phyloP scores from a whole-genome alignment of 2,113 vertebrate genomes.

The Limnothrissa miodon region DNA sequence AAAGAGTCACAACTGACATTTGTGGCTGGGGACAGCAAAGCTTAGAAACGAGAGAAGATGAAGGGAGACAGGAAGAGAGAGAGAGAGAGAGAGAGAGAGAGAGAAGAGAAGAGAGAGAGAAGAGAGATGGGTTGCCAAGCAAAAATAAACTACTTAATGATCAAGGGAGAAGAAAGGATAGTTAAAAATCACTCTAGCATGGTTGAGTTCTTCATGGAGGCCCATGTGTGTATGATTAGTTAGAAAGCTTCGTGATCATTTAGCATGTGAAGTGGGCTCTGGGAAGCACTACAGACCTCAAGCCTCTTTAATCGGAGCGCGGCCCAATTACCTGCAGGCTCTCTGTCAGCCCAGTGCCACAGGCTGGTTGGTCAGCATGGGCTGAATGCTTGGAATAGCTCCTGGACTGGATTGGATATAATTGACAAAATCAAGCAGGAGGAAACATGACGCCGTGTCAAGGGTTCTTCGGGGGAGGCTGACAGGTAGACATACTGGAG shows the following conservation, averaged over 20 bases:
- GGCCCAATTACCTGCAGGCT: slow-evolving; percentile 63
- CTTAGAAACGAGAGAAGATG: slow-evolving; percentile 31
- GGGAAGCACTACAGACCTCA: not conserved
- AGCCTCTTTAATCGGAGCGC: slow-evolving; percentile 45
- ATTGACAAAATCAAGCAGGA: slow-evolving; percentile 56
- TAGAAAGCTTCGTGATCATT: not conserved
- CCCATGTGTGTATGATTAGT: not conserved
- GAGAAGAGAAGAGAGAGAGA: not conserved
- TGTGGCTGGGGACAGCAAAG: slow-evolving; percentile 43
- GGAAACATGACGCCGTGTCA: slow-evolving; percentile 34
- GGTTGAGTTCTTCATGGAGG: not conserved
- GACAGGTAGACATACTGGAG: slow-evolving; percentile 38
- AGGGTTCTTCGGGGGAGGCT: slow-evolving; percentile 34
- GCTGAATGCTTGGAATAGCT: slow-evolving; percentile 64
- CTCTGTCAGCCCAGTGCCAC: slow-evolving; percentile 53
- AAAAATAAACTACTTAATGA: not conserved
- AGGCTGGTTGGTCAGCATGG: slow-evolving; percentile 50
- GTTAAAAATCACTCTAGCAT: not conserved
- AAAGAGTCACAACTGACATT: slow-evolving; percentile 56
- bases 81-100: not conserved
- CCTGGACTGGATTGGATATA: slow-evolving; percentile 61
- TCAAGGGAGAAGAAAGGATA: not conserved
- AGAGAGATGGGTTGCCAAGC: not conserved
- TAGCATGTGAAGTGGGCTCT: slow-evolving; percentile 6
- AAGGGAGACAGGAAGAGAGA: slow-evolving; percentile 13